Evolutionary conservation across 1,140 invertebrate species (phyloP), one percentile per base, ranked within the genome.

Genomic region (Hirudo medicinalis): DNA sequence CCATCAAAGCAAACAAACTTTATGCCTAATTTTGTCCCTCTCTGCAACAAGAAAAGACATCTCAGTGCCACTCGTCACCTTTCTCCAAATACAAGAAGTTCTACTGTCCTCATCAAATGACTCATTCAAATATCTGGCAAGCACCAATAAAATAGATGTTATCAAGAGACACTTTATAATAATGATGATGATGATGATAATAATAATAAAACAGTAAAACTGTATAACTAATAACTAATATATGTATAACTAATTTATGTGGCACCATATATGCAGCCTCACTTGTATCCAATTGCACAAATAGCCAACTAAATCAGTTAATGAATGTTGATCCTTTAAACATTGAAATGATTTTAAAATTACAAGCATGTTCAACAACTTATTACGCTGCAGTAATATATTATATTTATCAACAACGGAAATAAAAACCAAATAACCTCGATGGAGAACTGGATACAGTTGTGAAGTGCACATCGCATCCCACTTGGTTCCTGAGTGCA

Each of bases 401-500:
- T n/a, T n/a, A n/a, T n/a, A n/a, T n/a, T n/a, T n/a, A n/a, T n/a
- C n/a, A n/a, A n/a, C n/a, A 63, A 13, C 57, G 8, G 19, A 13
- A 11, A 63, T 25, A 25, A 60, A 27, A 63, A n/a, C 1, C 36
- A 69, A 67, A 72, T 74, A 75, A 80, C 78, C 75, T 78, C 13
- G 79, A 76, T 25, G 80, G 79, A 17, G 76, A 78, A 25, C 78
- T 78, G 5, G 79, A 82, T 57, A 90, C 84, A 0, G 89, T 92
- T 66, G 89, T 88, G 79, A 94, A 96, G 83, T 87, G 88, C 0
- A 96, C 81, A 13, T 85, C 85, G 66, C 87, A 89, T 0, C 92
- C 93, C 9, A 91, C 94, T 53, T 92, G 87, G 81, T 97, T 97
- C 75, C 88, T 88, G 22, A 97, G 80, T 0, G 90, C 89, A 82